These are phyloP conservation scores for Cyrtodaria siliqua DNA, from an alignment of 2,888 invertebrate genomes.

Conservation along the genomic window DNA sequence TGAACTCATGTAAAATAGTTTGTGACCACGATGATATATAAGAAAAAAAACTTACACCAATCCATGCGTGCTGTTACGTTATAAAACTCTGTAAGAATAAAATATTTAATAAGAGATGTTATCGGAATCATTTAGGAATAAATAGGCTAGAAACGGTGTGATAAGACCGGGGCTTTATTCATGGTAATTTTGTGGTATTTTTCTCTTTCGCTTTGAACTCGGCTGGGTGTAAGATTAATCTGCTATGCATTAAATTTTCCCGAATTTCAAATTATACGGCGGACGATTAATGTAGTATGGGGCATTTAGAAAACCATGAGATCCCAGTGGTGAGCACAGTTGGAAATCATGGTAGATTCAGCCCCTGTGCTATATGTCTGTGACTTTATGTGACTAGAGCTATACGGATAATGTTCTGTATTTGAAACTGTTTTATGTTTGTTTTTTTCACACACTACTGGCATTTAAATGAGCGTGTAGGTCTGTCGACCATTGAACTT, in stretches of 20 bases:
- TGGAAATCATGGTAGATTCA: constrained; percentile 5
- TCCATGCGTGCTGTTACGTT: background rate
- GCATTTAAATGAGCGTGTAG: too few species aligned
- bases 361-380: background rate
- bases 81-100: constrained; percentile 8
- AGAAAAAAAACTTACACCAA: too few species aligned
- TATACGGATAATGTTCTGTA: too few species aligned
- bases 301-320: constrained; percentile 8
- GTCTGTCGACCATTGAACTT: too few species aligned
- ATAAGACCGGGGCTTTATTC: constrained; percentile 38
- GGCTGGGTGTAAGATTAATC: constrained; percentile 45
- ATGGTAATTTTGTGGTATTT: background rate
- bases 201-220: constrained; percentile 52
- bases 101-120: constrained; percentile 50
- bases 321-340: constrained; percentile 3
- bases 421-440: too few species aligned
- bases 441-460: too few species aligned
- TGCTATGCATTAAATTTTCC: constrained; percentile 46
- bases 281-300: constrained; percentile 13
- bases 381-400: too few species aligned
- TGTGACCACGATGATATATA: too few species aligned
- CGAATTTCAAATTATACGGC: background rate
- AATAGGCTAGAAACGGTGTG: constrained; percentile 19
- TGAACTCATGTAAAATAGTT: too few species aligned
- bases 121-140: constrained; percentile 30